phyloP scores from a whole-genome alignment of 1,140 invertebrate species.

The Hetaerina americana region DNA sequence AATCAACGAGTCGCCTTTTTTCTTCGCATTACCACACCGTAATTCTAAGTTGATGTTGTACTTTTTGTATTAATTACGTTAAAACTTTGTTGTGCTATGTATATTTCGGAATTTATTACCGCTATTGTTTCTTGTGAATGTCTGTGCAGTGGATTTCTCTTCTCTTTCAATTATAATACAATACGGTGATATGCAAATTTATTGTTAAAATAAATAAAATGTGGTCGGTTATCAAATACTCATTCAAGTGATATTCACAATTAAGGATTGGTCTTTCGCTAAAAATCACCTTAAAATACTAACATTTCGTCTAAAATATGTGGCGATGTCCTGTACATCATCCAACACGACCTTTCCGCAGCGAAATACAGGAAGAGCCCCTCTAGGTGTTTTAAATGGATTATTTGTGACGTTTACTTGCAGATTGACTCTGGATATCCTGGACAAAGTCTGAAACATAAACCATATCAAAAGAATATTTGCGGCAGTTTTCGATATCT shows the following conservation, averaged over 20 bases:
- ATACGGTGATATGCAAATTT: too few relatives aligned
- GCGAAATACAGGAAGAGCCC: constrained; percentile 52
- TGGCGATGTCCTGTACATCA: constrained; percentile 48
- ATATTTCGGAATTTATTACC: too few relatives aligned
- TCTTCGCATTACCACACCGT: too few relatives aligned
- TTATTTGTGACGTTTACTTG: constrained; percentile 51
- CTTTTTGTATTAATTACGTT: too few relatives aligned
- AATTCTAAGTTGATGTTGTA: too few relatives aligned
- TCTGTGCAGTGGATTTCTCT: too few relatives aligned
- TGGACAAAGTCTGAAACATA: constrained; percentile 52
- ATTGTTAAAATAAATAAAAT: background rate
- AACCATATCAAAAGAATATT: constrained; percentile 13
- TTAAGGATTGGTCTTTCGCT: constrained; percentile 15
- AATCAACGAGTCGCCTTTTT: too few relatives aligned
- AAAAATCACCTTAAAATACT: constrained; percentile 19
- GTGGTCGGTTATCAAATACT: constrained; percentile 3
- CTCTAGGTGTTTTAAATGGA: constrained; percentile 50
- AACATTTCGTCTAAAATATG: constrained; percentile 42
- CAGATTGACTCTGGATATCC: constrained; percentile 54
- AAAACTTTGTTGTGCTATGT: too few relatives aligned
- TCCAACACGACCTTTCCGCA: constrained; percentile 40
- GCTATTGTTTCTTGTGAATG: too few relatives aligned
- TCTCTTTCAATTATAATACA: too few relatives aligned
- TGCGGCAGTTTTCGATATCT: background rate
- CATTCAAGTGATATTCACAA: background rate